Conservation (phyloP, 2,888 invertebrate species). For the Lasioglossum malachurum region DNA sequence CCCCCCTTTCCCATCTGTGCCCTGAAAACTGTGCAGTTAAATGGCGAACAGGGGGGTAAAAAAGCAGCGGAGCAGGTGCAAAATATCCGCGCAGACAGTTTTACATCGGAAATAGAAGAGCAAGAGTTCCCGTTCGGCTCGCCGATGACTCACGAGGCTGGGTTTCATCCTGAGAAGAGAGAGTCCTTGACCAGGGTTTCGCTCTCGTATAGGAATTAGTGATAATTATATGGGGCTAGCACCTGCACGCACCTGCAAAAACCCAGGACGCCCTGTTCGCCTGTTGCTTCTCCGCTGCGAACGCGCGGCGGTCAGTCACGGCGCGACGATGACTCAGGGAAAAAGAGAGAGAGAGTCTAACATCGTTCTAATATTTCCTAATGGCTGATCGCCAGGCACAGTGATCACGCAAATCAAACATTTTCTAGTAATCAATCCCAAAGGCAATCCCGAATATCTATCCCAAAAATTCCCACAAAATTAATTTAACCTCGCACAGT, state of each 20-base stretch:
- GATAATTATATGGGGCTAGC: conserved; percentile 73
- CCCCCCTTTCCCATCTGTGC: not conserved
- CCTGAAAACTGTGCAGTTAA: conserved; percentile 42
- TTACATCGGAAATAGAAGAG: conserved; percentile 64
- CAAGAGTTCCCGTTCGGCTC: conserved; percentile 24
- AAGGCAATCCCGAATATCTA: too few relatives aligned
- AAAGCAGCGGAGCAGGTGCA: conserved; percentile 56
- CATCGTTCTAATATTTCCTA: not conserved
- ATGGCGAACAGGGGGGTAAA: not conserved
- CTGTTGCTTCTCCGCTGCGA: conserved; percentile 44
- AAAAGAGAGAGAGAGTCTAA: not conserved
- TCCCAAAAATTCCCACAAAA: not conserved
- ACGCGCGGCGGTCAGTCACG: conserved; percentile 46
- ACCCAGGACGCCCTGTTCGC: conserved; percentile 51
- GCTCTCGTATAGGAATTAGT: conserved; percentile 73
- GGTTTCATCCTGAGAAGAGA: conserved; percentile 54
- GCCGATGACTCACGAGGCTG: conserved; percentile 65
- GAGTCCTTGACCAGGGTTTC: conserved; percentile 72
- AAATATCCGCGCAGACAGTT: conserved; percentile 57
- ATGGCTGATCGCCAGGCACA: not conserved
- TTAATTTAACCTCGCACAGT: too few relatives aligned
- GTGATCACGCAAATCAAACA: not conserved
- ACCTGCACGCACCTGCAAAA: conserved; percentile 73
- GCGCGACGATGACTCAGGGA: conserved; percentile 44
- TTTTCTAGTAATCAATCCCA: not conserved